Base-by-base conservation (phyloP, 2,888 invertebrate genomes). In the Meganola albula region DNA sequence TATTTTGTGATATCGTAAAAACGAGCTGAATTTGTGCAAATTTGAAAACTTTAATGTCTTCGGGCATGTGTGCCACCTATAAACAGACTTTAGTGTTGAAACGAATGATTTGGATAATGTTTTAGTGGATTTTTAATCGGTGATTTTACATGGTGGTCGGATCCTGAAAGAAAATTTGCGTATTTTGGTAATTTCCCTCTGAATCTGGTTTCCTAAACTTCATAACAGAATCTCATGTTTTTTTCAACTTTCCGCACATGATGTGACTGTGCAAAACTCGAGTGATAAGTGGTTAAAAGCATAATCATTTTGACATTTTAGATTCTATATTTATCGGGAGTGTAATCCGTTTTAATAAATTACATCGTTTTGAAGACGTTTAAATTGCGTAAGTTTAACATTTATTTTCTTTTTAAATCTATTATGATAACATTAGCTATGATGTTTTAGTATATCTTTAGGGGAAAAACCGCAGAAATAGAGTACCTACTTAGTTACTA, bases 371-470 rank as follows among this genome's bases (percentile, higher is more conserved):
- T 54, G 62, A 58, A 69, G 66, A 57, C 58, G 52, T 53, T 40
- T 36, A 68, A 78, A 77, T 80, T 79, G 79, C 82, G 83, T 83
- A 80, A 83, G 83, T 83, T 70, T 13, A 29, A 39, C 24, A 31
- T 36, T 54, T 50, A 44, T 49, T 50, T 58, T 55, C 31, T 35
- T 50, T 34, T 38, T 52, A 41, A 44, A 34, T 21, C 38, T 29
- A 4, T 6, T 16, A 16, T 29, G 14, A 9, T 12, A 21, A 12
- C 24, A 11, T 2, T 26, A 24, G 20, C 16, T 28, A 12, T 2
- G n/a, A n/a, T n/a, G n/a, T n/a, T n/a, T n/a, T n/a, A n/a, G n/a
- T n/a, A n/a, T n/a, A n/a, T n/a, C n/a, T n/a, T n/a, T n/a, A n/a
- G n/a, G n/a, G n/a, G n/a, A n/a, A n/a, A n/a, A n/a, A n/a, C n/a